Base-by-base conservation (phyloP, 1,140 invertebrate species). In the Drosophila bipectinata region DNA sequence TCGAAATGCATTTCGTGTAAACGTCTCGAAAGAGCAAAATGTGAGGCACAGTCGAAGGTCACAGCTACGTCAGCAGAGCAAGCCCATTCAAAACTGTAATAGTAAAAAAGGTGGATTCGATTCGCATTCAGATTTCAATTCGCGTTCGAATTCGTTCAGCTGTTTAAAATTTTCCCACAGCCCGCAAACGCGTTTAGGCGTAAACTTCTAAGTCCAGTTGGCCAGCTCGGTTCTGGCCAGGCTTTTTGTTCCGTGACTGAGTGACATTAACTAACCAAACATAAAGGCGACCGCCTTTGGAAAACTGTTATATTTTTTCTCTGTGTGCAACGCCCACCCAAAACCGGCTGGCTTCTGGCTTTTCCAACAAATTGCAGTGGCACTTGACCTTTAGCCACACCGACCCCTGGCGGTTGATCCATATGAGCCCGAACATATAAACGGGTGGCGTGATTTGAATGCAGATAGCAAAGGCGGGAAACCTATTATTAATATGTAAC, bases 341-440 rank as follows among this genome's bases (percentile, higher is more conserved):
- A 41, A 24, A 48, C 18, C 21, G 1, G 28, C 48, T 24, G 41
- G 69, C 59, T 51, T 60, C 72, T 54, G 58, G 48, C 53, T 63
- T 44, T 74, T 56, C 15, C 49, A 64, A 63, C 81, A 77, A 85
- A 84, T 85, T 84, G 63, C 80, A 81, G 81, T 81, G 78, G 68
- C 81, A 78, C 63, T 75, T 85, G 73, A 54, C 73, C 68, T 87
- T 80, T 84, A 41, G 51, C 58, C n/a, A 71, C 37, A 28, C 49
- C 37, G 37, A 79, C 54, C 60, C 39, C 44, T n/a, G 39, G 71
- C 47, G 39, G n/a, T 45, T 39, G 37, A 54, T 62, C 45, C 59
- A 61, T 41, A 44, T 9, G n/a, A 21, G 53, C 28, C 24, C 45
- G 10, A 32, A 10, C 32, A 9, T 10, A 32, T 14, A 37, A 61